Evolutionary conservation across 2,113 vertebrate genomes (phyloP).

Genomic region (Tragulus kanchil): DNA sequence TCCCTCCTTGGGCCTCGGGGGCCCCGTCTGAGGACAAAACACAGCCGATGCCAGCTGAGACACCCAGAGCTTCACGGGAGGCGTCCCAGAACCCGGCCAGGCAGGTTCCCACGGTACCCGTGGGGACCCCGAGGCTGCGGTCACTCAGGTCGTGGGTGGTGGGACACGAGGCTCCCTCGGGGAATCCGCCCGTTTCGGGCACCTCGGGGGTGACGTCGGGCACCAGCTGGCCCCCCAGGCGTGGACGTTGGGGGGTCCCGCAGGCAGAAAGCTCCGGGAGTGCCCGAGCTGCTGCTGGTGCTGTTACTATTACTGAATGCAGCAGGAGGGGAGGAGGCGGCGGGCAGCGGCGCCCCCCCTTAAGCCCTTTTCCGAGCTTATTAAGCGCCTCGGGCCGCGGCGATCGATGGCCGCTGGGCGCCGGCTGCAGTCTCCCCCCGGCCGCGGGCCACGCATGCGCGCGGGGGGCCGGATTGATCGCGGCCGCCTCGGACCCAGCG

Average conservation of each 20-base stretch:
- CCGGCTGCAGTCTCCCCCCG: slow-evolving; percentile 87
- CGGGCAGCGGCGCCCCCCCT: slow-evolving; percentile 1
- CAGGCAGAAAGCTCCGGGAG: background rate
- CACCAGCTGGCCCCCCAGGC: background rate
- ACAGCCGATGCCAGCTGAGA: background rate
- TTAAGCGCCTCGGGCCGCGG: slow-evolving; percentile 80
- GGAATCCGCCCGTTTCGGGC: no score
- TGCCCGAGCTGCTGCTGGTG: background rate
- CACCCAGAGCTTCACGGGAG: background rate
- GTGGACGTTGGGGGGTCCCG: background rate
- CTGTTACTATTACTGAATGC: background rate
- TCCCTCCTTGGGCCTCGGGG: background rate
- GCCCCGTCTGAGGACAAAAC: background rate
- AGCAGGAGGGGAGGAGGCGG: background rate
- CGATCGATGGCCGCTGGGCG: slow-evolving; percentile 91
- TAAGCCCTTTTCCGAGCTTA: slow-evolving; percentile 62
- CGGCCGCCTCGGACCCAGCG: slow-evolving; percentile 82
- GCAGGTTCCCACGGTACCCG: background rate
- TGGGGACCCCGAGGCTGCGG: background rate
- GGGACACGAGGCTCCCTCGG: background rate
- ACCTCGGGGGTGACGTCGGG: background rate
- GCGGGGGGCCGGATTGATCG: slow-evolving; percentile 89
- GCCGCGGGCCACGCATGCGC: slow-evolving; percentile 87
- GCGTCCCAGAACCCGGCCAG: background rate
- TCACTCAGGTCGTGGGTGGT: background rate